Evolutionary conservation across 2,888 invertebrate genomes (phyloP).

Genomic region (Andrena praecox): DNA sequence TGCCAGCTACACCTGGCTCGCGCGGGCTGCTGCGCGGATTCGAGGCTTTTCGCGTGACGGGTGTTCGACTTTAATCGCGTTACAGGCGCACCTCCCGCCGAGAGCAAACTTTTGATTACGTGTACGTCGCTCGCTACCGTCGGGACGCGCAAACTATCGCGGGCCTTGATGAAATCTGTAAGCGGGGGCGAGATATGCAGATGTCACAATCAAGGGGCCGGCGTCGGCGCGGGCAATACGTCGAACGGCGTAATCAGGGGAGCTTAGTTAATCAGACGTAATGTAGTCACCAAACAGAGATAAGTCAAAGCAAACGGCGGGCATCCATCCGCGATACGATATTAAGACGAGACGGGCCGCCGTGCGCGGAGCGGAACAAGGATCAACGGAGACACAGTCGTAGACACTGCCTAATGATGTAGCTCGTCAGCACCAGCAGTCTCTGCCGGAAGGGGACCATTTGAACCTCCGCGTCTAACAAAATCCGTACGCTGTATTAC

Average conservation of each 20-base stretch:
- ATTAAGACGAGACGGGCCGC: conserved; percentile 45
- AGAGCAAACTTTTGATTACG: conserved; percentile 48
- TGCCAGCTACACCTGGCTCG: not conserved
- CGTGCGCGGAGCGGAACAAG: not conserved
- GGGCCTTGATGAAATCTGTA: conserved; percentile 51
- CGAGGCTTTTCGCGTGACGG: not conserved
- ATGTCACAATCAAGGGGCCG: conserved; percentile 58
- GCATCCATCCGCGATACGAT: conserved; percentile 49
- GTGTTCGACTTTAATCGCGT: conserved; percentile 45
- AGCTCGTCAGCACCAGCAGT: no score
- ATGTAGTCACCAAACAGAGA: conserved; percentile 65
- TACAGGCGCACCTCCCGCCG: not conserved
- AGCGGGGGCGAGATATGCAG: conserved; percentile 53
- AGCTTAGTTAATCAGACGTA: conserved; percentile 63
- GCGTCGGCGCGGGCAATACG: conserved; percentile 44
- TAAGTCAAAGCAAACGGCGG: conserved; percentile 63
- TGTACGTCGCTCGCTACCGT: not conserved
- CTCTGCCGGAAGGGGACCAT: conserved; percentile 19
- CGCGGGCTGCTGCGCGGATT: not conserved
- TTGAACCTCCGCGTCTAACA: conserved; percentile 1
- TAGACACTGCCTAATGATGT: conserved; percentile 26
- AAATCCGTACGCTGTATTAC: not conserved
- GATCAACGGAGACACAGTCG: conserved; percentile 52
- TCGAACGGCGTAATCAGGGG: conserved; percentile 56
- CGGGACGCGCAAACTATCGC: conserved; percentile 34